Evolutionary conservation across 2,888 invertebrate species (phyloP).

Genomic region (Carabus problematicus): DNA sequence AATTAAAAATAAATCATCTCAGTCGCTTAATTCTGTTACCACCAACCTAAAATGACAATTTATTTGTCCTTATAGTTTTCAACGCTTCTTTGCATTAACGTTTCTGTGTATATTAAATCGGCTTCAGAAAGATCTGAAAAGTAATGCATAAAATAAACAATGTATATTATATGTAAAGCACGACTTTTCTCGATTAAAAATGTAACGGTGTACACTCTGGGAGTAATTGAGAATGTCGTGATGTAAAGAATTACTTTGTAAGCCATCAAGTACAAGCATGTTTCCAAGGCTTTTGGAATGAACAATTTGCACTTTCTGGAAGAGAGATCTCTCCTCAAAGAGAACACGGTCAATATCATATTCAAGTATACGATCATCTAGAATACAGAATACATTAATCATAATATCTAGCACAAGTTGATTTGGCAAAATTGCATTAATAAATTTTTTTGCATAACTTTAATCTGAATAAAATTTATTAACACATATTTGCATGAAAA

Average conservation of each 20-base stretch:
- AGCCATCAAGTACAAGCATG: slow-evolving; percentile 88
- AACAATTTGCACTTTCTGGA: slow-evolving; percentile 90
- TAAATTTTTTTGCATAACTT: no score
- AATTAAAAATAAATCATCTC: slow-evolving; percentile 3
- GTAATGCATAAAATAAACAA: slow-evolving; percentile 4
- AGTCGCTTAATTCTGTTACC: background rate
- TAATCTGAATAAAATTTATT: no score
- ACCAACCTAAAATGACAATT: slow-evolving; percentile 80
- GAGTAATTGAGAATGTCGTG: no score
- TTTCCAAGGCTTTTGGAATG: slow-evolving; percentile 91
- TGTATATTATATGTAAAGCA: slow-evolving; percentile 8
- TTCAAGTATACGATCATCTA: slow-evolving; percentile 89
- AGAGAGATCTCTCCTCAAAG: slow-evolving; percentile 83
- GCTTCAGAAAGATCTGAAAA: slow-evolving; percentile 87
- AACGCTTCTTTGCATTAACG: slow-evolving; percentile 85
- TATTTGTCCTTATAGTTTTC: slow-evolving; percentile 87
- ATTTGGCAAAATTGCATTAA: no score
- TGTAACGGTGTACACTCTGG: no score
- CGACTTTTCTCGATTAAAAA: no score
- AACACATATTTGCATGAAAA: no score
- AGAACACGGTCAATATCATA: slow-evolving; percentile 87
- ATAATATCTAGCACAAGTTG: no score
- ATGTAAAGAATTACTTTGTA: slow-evolving; percentile 95
- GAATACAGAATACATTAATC: slow-evolving; percentile 50
- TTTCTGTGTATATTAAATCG: slow-evolving; percentile 91